Evolutionary conservation across 2,797 vertebrate genomes (phyloP), one percentile per base, ranked within the genome.

Genomic region (Tadarida brasiliensis): DNA sequence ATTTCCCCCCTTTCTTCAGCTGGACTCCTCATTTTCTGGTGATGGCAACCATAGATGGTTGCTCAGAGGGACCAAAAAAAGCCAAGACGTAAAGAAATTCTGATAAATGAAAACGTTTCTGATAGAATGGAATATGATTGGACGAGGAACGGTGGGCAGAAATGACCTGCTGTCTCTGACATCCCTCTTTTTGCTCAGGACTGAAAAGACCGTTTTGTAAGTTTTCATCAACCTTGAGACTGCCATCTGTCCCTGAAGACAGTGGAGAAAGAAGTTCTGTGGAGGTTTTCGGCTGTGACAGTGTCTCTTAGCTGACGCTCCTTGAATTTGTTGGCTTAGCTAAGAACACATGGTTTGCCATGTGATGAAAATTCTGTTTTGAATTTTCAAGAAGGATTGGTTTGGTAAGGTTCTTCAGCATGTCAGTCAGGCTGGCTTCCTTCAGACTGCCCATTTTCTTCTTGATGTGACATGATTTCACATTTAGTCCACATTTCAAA

Each of bases 401-500:
- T n/a, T 92, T 14, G 20, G 11, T 33, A 30, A 24, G 22, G 15
- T 82, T 35, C 54, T 63, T 88, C 3, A 61, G 28, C 61, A n/a
- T 67, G 80, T 84, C 15, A 87, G 59, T 70, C 57, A 83, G 26
- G n/a, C 8, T 49, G 33, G 11, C 3, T 67, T 88, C 12, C 93
- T 96, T 47, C 26, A 86, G 11, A 77, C 14, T 59, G 49, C 24
- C 17, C 11, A n/a, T 68, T 91, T 85, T 67, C 76, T 95, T 68
- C 54, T 83, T 47, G 39, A 71, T 22, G 22, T 65, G 35, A 90
- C 90, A 86, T 83, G 2, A 80, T 76, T 83, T 90, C 77, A 35
- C 0, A n/a, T 76, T 59, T 70, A 87, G 68, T 94, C 83, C 68
- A 59, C 63, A 86, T 86, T 87, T 96, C 35, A 74, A 68, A 70